Evolutionary conservation across 2,113 vertebrate species (phyloP), one percentile per base, ranked within the genome.

Genomic region (Sula dactylatra): DNA sequence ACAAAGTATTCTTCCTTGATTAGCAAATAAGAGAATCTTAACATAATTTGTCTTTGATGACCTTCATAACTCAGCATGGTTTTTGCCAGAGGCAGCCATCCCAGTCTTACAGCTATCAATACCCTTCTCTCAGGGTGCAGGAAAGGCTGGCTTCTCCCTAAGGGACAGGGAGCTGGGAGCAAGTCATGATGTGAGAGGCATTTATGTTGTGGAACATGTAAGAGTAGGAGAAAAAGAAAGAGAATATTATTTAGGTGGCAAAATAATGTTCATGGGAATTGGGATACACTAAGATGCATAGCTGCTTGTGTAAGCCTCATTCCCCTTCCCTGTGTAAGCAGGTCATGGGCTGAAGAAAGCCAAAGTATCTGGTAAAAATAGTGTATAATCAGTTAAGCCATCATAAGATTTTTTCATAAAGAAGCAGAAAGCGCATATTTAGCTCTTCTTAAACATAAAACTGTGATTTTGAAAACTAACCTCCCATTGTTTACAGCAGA

Each of bases 71-170:
- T 83, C 58, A 86, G 34, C 12, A 1, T 64, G 64, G 0, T 9
- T 88, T 92, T 95, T 71, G 77, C 66, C 22, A 38, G 42, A 34
- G 78, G 73, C 65, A 47, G 42, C n/a, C 49, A 82, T 92, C 34
- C 49, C 25, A 62, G 54, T 69, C 55, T 62, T 72, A 26, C 6
- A 62, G 54, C 59, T 85, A 76, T 61, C 86, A 71, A 26, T 31
- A 61, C 21, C 29, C 36, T 93, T 61, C 88, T 82, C 52, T 50
- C 81, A 40, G 72, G 32, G 59, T 20, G 1, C 65, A 94, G 50
- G 0, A 0, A 67, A 64, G 50, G 45, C 21, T 0, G 0, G 7
- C 19, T 84, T 45, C 45, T 86, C 59, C 89, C 81, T 54, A 59
- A 70, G 25, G 54, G 49, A 26, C 45, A 59, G 58, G 44, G 32